Base-by-base conservation (phyloP, 2,888 invertebrate species). In the Meghimatium bilineatum region DNA sequence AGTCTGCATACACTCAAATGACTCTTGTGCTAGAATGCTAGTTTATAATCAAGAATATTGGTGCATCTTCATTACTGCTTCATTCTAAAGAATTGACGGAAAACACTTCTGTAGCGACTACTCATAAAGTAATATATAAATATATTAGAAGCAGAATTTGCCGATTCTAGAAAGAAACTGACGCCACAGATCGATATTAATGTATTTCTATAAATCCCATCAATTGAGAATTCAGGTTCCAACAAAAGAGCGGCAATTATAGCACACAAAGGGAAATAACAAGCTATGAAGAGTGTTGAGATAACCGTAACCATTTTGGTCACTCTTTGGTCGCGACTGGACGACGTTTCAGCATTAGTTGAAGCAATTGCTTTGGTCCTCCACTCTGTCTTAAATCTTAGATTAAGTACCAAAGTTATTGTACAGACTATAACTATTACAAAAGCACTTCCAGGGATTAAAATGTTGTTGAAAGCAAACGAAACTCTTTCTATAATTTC, bases 121-220 rank as follows among this genome's bases (percentile, higher is more conserved):
- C 77, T 78, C 60, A 78, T 63, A 10, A 20, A 34, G 20, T 60
- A 63, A 38, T 78, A 78, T 23, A 78, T 78, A 60, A 78, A 78
- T 14, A 78, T 60, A n/a, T 63, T 78, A 5, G 34, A 14, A 0
- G 77, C 60, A 17, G 77, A 78, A 38, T 78, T 78, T 1, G 23
- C 20, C 12, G 77, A 78, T 17, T 63, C 77, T 8, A 78, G 63
- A 26, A 36, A 5, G 17, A 78, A 78, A 29, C 38, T 20, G 8
- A 63, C 60, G 23, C 49, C 14, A 63, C 6, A 63, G 1, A 63
- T 26, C 12, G 14, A 14, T 26, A 78, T 17, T 17, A 78, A 78
- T 6, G 52, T 14, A 38, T 78, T 78, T 38, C 38, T 34, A n/a
- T 56, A 63, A 23, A 20, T 12, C 1, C 77, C 77, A 26, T 38